A percentile compares a stretch with the other conserved stretches of the same genome.
phyloP scores from a whole-genome alignment of 2,888 invertebrate genomes.

The Eupithecia centaureata region DNA sequence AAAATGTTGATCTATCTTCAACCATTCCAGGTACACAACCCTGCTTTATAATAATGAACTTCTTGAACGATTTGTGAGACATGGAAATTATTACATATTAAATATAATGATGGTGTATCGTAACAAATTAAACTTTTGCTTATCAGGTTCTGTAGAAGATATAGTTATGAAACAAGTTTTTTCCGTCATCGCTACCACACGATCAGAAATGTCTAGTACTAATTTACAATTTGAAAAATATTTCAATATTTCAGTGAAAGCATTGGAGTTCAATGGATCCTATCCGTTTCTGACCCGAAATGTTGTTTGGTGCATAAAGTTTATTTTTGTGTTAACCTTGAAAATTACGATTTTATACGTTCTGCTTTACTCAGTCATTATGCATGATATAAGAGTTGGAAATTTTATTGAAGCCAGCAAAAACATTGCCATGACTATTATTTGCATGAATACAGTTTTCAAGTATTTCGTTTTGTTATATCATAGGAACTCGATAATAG shows the following conservation, averaged over 20 bases:
- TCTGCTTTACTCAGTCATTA: slow-evolving; percentile 53
- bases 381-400: slow-evolving; percentile 52
- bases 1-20: no score
- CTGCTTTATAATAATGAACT: background rate
- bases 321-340: slow-evolving; percentile 40
- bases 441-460: slow-evolving; percentile 53
- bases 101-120: background rate
- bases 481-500: slow-evolving; percentile 48
- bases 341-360: slow-evolving; percentile 38
- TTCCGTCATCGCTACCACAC: background rate
- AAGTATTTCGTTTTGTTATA: slow-evolving; percentile 59
- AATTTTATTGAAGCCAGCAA: slow-evolving; percentile 59
- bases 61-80: background rate
- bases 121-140: background rate
- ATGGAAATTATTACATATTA: background rate
- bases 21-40: background rate
- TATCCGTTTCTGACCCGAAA: slow-evolving; percentile 52
- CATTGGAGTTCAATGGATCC: slow-evolving; percentile 53
- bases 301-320: slow-evolving; percentile 48
- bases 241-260: slow-evolving; percentile 49
- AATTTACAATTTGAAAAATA: slow-evolving; percentile 50
- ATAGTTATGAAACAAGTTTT: background rate
- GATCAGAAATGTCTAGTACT: slow-evolving; percentile 18
- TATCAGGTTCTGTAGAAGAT: background rate
- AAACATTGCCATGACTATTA: slow-evolving; percentile 57